Evolutionary conservation across 53 echinoderm and acorn worm species (phyloP), one percentile per base, ranked within the genome.

Genomic region (Glandiceps talaboti): DNA sequence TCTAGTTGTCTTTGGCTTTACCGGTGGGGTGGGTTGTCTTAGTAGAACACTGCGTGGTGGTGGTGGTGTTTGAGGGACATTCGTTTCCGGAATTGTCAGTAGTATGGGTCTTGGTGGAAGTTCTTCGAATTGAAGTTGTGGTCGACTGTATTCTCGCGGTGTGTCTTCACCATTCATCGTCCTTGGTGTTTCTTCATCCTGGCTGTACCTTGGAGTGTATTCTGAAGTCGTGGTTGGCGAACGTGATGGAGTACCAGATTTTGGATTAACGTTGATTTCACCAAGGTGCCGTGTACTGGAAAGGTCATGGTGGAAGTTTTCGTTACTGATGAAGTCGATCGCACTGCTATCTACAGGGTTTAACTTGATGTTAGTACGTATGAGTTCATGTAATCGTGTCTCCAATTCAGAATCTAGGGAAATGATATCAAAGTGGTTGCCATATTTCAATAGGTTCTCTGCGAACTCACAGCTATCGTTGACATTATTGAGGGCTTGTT

Each of bases 401-500:
- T 90, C 89, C 0, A 91, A 93, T 31, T 99, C 93, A 30, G 81
- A 77, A 84, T 87, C 93, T 77, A 93, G 87, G 74, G 88, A 91
- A 12, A 99, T 84, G 74, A 99, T 77, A 0, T 90, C 89, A 26
- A 88, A 81, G 76, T 99, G 93, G 45, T 99, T 91, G 0, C 99
- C 99, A 81, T 89, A 92, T n/a, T 85, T 80, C 29, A 93, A 78
- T 0, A 99, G 86, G 73, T 91, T 90, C 80, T 91, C 93, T 0
- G 92, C 87, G 27, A 99, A 92, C 79, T 91, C 91, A 32, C 93
- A 91, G 29, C 93, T 90, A 73, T 92, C 90, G 72, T 89, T 81
- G 1, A 93, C 92, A 73, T 99, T 93, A 81, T 99, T 92, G 0
- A 99, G 79, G 1, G 89, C 84, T 31, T 94, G 89, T 74, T 93